Evolutionary conservation across 2,888 invertebrate species (phyloP).

Genomic region (Cataglyphis cursor): DNA sequence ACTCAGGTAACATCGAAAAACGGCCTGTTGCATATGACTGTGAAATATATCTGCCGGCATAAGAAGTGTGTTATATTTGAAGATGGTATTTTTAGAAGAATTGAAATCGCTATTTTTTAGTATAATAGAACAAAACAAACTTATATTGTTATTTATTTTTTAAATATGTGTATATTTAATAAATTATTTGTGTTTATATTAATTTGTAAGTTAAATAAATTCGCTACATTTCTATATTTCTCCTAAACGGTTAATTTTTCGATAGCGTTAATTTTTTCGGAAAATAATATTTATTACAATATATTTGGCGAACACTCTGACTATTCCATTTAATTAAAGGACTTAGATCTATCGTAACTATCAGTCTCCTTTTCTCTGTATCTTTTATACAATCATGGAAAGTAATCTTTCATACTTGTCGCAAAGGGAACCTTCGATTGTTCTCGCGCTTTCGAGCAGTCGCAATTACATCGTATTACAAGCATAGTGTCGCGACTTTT

Average conservation of each 20-base stretch:
- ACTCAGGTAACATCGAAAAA: conserved; percentile 53
- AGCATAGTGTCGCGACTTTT: conserved; percentile 35
- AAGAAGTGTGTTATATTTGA: conserved; percentile 45
- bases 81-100: conserved; percentile 37
- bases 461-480: conserved; percentile 49
- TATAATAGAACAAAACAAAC: background rate
- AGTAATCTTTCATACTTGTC: conserved; percentile 18
- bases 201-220: background rate
- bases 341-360: background rate
- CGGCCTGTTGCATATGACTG: conserved; percentile 57
- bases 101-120: conserved; percentile 28
- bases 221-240: background rate
- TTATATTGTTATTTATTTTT: background rate
- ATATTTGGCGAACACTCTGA: background rate
- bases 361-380: background rate
- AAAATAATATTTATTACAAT: background rate
- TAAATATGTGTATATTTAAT: background rate
- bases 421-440: conserved; percentile 45
- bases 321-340: conserved; percentile 37
- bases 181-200: background rate
- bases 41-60: conserved; percentile 42
- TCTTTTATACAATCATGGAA: conserved; percentile 20
- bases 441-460: conserved; percentile 38
- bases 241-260: background rate
- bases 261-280: background rate